Evolutionary conservation across 2,797 vertebrate species (phyloP).

Genomic region (Apogon talboti): DNA sequence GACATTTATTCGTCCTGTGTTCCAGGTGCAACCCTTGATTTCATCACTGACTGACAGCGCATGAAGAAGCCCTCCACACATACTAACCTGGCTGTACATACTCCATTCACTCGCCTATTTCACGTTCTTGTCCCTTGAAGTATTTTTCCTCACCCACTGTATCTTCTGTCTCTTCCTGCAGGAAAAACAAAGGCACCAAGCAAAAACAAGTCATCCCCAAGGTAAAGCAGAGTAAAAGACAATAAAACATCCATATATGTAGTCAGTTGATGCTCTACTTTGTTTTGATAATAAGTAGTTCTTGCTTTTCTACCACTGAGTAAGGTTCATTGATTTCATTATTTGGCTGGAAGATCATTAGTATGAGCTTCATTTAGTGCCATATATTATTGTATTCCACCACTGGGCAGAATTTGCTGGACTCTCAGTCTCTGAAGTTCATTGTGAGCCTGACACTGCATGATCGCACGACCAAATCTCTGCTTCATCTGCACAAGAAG

Average conservation of each 20-base stretch:
- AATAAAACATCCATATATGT: too few relatives aligned
- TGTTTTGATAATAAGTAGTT: too few relatives aligned
- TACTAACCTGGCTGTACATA: constrained; percentile 67
- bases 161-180: constrained; percentile 71
- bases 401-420: constrained; percentile 89
- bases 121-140: constrained; percentile 7
- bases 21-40: constrained; percentile 66
- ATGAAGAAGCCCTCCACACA: constrained; percentile 63
- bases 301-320: too few relatives aligned
- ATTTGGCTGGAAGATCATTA: too few relatives aligned
- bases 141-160: constrained; percentile 37
- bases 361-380: not conserved
- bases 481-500: constrained; percentile 97
- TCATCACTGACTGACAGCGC: constrained; percentile 67
- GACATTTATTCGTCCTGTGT: constrained; percentile 37
- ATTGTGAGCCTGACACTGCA: constrained; percentile 94
- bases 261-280: too few relatives aligned
- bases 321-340: too few relatives aligned
- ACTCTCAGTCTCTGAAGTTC: constrained; percentile 93
- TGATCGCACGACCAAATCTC: constrained; percentile 94
- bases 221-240: constrained; percentile 79
- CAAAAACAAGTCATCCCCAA: constrained; percentile 96
- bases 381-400: not conserved
- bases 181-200: constrained; percentile 91
- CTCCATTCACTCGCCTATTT: constrained; percentile 19